phyloP scores from a whole-genome alignment of 2,888 invertebrate genomes.

The Drosophila mayaguana region DNA sequence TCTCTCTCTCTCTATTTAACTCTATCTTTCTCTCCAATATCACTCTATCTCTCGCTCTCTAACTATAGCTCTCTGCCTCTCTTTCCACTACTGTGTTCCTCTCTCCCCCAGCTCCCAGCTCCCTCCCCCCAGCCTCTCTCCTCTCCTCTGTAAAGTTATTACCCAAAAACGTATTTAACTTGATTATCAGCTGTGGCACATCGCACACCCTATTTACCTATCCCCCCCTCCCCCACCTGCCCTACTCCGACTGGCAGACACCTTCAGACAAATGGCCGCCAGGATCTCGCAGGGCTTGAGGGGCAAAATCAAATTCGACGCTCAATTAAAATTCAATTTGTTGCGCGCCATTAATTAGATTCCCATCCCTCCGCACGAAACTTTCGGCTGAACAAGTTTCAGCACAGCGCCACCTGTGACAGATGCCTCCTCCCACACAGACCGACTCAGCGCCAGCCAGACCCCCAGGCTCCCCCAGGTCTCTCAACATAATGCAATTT shows the following conservation, averaged over 20 bases:
- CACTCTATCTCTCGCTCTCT: neutral
- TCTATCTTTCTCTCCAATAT: neutral
- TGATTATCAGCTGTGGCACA: conserved; percentile 44
- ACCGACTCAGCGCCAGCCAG: neutral
- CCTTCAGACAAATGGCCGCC: conserved; percentile 15
- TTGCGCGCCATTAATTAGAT: conserved; percentile 78
- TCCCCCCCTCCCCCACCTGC: neutral
- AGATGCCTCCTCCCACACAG: neutral
- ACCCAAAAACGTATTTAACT: conserved; percentile 40
- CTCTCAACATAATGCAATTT: conserved; percentile 62
- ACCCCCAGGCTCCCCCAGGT: neutral
- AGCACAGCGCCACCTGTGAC: conserved; percentile 57
- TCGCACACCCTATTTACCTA: neutral
- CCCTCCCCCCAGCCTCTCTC: neutral
- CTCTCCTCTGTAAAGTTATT: conserved; percentile 12
- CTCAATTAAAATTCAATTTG: conserved; percentile 79
- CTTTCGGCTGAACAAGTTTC: conserved; percentile 20
- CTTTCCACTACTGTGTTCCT: no score
- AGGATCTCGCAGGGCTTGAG: conserved; percentile 29
- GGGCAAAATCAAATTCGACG: conserved; percentile 76
- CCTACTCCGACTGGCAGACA: conserved; percentile 15
- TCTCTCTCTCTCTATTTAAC: neutral
- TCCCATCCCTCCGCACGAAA: conserved; percentile 27
- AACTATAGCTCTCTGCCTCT: neutral
- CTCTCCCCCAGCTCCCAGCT: neutral